Evolutionary conservation across 2,888 invertebrate species (phyloP), one percentile per base, ranked within the genome.

Genomic region (Drosophila aldrichi): DNA sequence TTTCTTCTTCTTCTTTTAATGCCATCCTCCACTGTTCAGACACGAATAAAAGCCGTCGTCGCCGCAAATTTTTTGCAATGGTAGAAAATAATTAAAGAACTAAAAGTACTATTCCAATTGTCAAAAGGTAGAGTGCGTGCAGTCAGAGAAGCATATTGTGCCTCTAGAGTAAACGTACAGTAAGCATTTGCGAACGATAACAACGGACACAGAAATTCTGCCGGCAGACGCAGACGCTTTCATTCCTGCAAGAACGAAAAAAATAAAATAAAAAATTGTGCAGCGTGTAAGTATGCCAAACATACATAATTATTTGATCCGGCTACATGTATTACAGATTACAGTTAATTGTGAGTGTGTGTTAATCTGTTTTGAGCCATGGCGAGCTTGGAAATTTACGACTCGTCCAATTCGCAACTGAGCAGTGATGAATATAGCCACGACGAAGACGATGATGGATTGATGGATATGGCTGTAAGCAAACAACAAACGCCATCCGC

Each of bases 381-480:
- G 86, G 54, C 82, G 62, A 77, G 82, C 65, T 72, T 80, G 55
- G 83, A 86, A 67, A 79, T 87, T 29, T 86, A 81, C 69, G 86
- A 83, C 77, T 82, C 81, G 66, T 77, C 83, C 70, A 87, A 90
- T 76, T 88, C 92, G 78, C 90, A 87, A 25, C 54, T 86, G 29
- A 88, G 86, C 57, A 86, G 79, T 69, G 84, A 87, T 68, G 87
- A 87, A 66, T 86, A 87, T 46, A 77, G 81, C 43, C 74, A 71
- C 55, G 84, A 80, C 40, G 88, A 79, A 44, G 84, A 86, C 57
- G 79, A 84, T 41, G 84, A 84, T 59, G 83, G 68, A 0, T n/a
- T 85, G 8, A 85, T 85, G 85, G 79, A 87, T 25, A 75, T 71
- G 18, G 85, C 87, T 9, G 81, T 86, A 0, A 81, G 78, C 59